These are phyloP conservation scores for Rhinichthys osculus DNA, from an alignment of 2,797 vertebrate species.

Conservation along the genomic window DNA sequence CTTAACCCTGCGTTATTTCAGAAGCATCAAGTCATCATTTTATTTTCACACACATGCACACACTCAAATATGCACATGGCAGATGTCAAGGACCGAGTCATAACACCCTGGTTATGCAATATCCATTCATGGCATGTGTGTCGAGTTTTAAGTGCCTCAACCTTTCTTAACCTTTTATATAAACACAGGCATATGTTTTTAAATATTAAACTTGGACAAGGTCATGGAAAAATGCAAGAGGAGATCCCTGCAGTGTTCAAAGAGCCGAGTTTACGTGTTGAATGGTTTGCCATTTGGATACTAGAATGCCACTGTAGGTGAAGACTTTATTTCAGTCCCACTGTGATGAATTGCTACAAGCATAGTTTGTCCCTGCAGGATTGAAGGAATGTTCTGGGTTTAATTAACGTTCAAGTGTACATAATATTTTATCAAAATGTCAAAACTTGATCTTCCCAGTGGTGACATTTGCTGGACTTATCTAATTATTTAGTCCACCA, in stretches of 20 bases:
- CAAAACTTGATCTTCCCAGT: background rate
- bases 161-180: conserved; percentile 14
- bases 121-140: conserved; percentile 35
- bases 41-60: background rate
- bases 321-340: background rate
- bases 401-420: background rate
- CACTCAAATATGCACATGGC: background rate
- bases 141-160: background rate
- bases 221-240: conserved; percentile 7
- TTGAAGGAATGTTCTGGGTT: background rate
- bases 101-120: conserved; percentile 46
- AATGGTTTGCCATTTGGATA: conserved; percentile 10
- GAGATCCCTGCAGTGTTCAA: background rate
- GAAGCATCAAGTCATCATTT: conserved; percentile 37
- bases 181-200: conserved; percentile 1
- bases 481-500: background rate
- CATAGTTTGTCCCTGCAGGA: background rate
- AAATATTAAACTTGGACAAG: conserved; percentile 31
- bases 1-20: conserved; percentile 41
- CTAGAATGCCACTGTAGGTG: background rate
- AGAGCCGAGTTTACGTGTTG: background rate
- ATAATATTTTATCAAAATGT: background rate
- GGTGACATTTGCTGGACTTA: background rate
- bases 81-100: conserved; percentile 11
- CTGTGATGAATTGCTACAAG: background rate